Evolutionary conservation across 2,888 invertebrate species (phyloP).

Genomic region (Ariolimax columbianus): DNA sequence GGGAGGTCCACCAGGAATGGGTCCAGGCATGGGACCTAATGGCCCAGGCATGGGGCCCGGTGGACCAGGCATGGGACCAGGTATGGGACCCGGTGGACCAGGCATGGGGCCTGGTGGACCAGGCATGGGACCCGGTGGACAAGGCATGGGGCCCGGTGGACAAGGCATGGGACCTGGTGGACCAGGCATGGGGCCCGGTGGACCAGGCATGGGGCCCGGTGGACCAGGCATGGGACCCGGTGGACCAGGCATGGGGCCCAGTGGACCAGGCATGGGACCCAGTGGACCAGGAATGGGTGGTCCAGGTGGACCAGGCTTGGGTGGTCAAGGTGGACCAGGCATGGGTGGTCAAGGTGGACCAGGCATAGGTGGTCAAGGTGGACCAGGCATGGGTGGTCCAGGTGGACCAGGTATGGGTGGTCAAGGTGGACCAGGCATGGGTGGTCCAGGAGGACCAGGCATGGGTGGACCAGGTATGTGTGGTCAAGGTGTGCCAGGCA

Average conservation of each 20-base stretch:
- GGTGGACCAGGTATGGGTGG: conserved; percentile 75
- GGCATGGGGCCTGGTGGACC: conserved; percentile 31
- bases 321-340: conserved; percentile 68
- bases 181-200: conserved; percentile 2
- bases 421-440: conserved; percentile 72
- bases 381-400: conserved; percentile 22
- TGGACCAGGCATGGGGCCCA: conserved; percentile 60
- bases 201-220: conserved; percentile 63
- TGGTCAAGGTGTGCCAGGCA: conserved; percentile 14
- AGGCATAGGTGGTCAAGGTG: neutral
- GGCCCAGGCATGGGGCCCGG: conserved; percentile 22
- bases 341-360: conserved; percentile 24
- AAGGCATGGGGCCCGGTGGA: neutral
- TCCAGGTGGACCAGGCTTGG: conserved; percentile 21
- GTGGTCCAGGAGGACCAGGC: conserved; percentile 14
- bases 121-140: conserved; percentile 65
- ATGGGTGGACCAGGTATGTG: conserved; percentile 67
- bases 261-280: conserved; percentile 58
- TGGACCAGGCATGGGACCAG: conserved; percentile 45
- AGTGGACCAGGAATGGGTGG: conserved; percentile 56
- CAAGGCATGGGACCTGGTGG: neutral
- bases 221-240: conserved; percentile 66
- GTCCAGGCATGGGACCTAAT: conserved; percentile 64
- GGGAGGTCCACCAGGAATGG: conserved; percentile 47
- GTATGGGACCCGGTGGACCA: conserved; percentile 5